These are phyloP conservation scores for Alcis repandata DNA, from an alignment of 2,888 invertebrate species.

Conservation along the genomic window DNA sequence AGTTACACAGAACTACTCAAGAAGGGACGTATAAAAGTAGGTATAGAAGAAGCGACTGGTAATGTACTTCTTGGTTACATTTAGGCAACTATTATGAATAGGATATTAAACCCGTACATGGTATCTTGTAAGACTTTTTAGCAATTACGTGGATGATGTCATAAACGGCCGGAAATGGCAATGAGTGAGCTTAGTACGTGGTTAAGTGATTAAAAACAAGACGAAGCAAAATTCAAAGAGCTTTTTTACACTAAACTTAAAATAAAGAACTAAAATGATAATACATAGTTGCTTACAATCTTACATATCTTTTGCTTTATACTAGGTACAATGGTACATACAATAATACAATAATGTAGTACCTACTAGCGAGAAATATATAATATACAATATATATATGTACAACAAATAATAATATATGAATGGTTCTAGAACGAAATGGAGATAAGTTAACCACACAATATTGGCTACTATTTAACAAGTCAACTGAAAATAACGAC, in stretches of 20 bases:
- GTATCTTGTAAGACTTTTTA: constrained; percentile 16
- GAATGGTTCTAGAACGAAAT: too few relatives aligned
- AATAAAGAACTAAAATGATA: neutral
- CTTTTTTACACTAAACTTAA: neutral
- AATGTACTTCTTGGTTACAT: neutral
- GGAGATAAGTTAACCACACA: neutral
- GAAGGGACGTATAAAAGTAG: too few relatives aligned
- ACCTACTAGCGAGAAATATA: too few relatives aligned
- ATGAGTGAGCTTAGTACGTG: constrained; percentile 11
- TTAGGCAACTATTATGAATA: neutral
- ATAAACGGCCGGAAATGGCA: constrained; percentile 16
- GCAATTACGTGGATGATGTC: constrained; percentile 23
- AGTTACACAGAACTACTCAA: too few relatives aligned
- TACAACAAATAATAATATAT: too few relatives aligned
- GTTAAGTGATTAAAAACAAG: constrained; percentile 4
- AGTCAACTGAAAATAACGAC: constrained; percentile 2
- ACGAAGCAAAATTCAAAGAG: neutral
- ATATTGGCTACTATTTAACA: neutral
- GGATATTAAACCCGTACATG: neutral
- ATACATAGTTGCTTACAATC: too few relatives aligned
- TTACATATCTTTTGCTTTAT: too few relatives aligned
- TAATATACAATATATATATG: too few relatives aligned
- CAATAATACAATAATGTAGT: too few relatives aligned
- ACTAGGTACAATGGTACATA: too few relatives aligned
- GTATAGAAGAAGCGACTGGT: too few relatives aligned